Base-by-base conservation (phyloP, 2,113 vertebrate species). In the Stercorarius parasiticus region DNA sequence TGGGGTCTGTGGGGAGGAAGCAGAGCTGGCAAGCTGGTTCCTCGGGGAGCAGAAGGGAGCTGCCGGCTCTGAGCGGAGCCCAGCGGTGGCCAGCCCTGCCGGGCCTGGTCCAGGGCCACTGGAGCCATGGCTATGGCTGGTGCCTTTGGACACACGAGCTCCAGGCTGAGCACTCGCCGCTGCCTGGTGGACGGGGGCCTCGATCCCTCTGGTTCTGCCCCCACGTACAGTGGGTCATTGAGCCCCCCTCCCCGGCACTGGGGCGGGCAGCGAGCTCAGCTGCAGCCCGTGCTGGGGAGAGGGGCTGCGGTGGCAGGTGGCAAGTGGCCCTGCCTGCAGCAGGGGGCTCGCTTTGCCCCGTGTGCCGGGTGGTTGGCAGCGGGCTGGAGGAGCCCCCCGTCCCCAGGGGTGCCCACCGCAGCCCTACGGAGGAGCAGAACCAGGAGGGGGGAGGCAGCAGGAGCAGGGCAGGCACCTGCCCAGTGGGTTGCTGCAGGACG, bases 51-150 rank as follows among this genome's bases (percentile, higher is more conserved):
- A 27, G 42, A 26, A 34, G 79, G 71, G 58, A 38, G 18, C 49
- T 62, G 77, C 15, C 0, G 5, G 47, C 53, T 59, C 43, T 4
- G 29, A 32, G 45, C 20, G 2, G 30, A 59, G 52, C 78, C 62
- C n/a, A 11, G 40, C 1, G 3, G 52, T 3, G 4, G 12, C 43
- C 53, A 19, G 19, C 21, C 12, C 29, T 11, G 34, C 22, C 8
- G 8, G 16, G 40, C 16, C 62, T 18, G 30, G 15, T 8, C 5
- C 2, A 10, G 27, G 73, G 53, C 30, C 8, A 1, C 43, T 4
- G 43, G 47, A 55, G 23, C n/a, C 1, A 1, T 0, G 1, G 52
- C 26, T 2, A 1, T 0, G 1, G 52, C 21, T 2, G 1, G 9
- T 20, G 43, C 52, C 59, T 65, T 22, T 7, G 30, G 15, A 17